Evolutionary conservation across 2,888 invertebrate genomes (phyloP), one percentile per base, ranked within the genome.

Genomic region (Dryocosmus kuriphilus): DNA sequence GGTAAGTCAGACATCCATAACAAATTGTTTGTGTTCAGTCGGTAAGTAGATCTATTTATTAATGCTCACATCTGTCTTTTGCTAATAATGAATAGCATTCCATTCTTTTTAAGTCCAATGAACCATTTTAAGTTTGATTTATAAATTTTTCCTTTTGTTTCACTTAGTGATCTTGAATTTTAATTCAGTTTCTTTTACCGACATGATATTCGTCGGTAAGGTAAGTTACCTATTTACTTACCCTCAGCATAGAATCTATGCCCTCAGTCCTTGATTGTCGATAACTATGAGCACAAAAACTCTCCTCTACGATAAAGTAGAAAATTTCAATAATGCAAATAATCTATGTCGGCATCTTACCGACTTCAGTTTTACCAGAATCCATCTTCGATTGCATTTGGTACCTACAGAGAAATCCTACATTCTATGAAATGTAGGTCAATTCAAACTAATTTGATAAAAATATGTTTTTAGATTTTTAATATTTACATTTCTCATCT

Each of bases 301-400:
- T 9, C 22, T 22, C 22, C 22, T 22, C 19, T 55, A 22, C 22
- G 63, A 22, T 63, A 63, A 63, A 35, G 35, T 14, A 63, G 63
- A 63, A 67, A 67, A 67, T 41, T 19, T 67, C 16, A 22, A 24
- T 4, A 14, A n/a, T 63, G 55, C 24, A 38, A 65, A 38, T 24
- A 65, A 24, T 22, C 38, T 14, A 16, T 22, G 67, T 46, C 27
- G 67, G 22, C 41, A 67, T 22, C 11, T 22, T 55, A 55, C 11
- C 55, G 55, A 55, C 55, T 55, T 9, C 3, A 11, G 6, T 41
- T 41, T 41, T 16, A 5, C 5, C 16, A 41, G 5, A 16, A 5
- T 5, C 6, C 5, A 5, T 41, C 41, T 16, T 41, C 16, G 5
- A 4, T 41, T 16, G 1, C 4, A 41, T 41, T 2, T 41, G 22